These are phyloP conservation scores for Spicauda simplicius DNA, from an alignment of 2,888 invertebrate species.

Conservation along the genomic window DNA sequence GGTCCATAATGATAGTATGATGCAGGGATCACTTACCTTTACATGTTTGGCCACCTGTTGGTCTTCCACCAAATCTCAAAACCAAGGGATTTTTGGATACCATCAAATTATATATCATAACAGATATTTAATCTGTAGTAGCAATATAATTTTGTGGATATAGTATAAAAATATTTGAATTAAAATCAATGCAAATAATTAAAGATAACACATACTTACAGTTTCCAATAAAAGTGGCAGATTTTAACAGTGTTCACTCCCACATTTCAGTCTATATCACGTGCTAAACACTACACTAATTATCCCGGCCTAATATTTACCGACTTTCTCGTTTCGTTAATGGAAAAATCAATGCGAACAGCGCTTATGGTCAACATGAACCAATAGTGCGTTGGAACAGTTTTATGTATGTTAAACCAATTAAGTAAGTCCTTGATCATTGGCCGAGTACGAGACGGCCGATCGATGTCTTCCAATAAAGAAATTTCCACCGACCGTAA, in stretches of 20 bases:
- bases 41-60: neutral
- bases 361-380: conserved; percentile 18
- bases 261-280: conserved; percentile 14
- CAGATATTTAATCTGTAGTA: neutral
- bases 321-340: conserved; percentile 21
- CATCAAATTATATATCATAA: too few relatives aligned
- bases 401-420: conserved; percentile 33
- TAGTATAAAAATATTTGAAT: too few relatives aligned
- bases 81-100: too few relatives aligned
- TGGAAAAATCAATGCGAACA: conserved; percentile 34
- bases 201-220: conserved; percentile 15
- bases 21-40: neutral
- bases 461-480: conserved; percentile 36
- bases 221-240: conserved; percentile 2
- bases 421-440: conserved; percentile 29
- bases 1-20: too few relatives aligned
- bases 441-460: conserved; percentile 17
- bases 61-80: neutral
- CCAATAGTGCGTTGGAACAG: conserved; percentile 17
- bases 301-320: conserved; percentile 29
- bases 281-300: too few relatives aligned
- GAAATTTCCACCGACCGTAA: conserved; percentile 29
- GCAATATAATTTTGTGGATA: neutral
- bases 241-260: neutral
- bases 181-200: too few relatives aligned